phyloP scores from a whole-genome alignment of 2,113 vertebrate genomes.

The Dromiciops gliroides region DNA sequence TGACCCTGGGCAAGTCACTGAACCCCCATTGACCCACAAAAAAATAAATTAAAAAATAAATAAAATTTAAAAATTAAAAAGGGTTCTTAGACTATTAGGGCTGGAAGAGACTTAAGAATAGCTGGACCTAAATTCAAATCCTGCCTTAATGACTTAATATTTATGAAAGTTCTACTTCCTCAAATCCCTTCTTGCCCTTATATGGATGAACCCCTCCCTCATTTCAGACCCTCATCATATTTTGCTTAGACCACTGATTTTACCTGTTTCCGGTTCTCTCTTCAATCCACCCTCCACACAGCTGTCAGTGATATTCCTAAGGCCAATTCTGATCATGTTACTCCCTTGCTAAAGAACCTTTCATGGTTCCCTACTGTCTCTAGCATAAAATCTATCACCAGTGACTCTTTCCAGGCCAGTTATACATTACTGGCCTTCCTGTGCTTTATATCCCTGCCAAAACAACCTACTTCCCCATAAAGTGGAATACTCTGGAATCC shows the following conservation, averaged over 20 bases:
- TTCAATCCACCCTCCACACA: background rate
- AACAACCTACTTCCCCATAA: background rate
- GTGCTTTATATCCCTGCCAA: background rate
- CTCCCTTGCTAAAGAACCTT: background rate
- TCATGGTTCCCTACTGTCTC: background rate
- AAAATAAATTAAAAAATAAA: too few relatives aligned
- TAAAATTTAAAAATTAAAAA: too few relatives aligned
- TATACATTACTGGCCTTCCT: background rate
- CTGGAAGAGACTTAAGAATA: too few relatives aligned
- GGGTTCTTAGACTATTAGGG: too few relatives aligned
- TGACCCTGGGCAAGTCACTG: too few relatives aligned
- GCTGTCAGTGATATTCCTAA: background rate
- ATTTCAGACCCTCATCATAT: background rate
- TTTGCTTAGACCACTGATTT: background rate
- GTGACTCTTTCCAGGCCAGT: background rate
- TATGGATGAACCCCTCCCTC: background rate
- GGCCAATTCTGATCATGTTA: too few relatives aligned
- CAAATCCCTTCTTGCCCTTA: background rate
- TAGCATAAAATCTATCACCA: background rate
- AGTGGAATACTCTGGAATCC: background rate
- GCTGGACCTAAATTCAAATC: too few relatives aligned
- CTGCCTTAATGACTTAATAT: too few relatives aligned
- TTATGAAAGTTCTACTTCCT: background rate
- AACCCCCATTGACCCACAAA: too few relatives aligned
- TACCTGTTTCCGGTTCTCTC: background rate